Base-by-base conservation (phyloP, 2,113 vertebrate genomes). In the Potamarius usumacintae region DNA sequence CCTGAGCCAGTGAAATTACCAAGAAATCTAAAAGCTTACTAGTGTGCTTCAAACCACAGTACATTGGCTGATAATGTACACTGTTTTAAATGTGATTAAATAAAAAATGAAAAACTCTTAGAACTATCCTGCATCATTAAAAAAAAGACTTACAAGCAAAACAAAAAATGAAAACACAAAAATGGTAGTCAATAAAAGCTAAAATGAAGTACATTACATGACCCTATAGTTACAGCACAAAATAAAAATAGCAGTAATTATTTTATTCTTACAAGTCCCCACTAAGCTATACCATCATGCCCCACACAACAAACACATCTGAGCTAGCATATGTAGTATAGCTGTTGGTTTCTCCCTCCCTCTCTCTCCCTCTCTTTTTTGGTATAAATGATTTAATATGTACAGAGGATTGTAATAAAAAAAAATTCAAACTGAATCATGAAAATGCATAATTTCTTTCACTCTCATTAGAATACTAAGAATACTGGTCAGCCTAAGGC, bases 1-100 rank as follows among this genome's bases (percentile, higher is more conserved):
- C 90, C 90, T 91, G 90, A 91, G 90, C 74, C 85, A 81, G 86
- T 79, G 65, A 87, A 83, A 25, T 88, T 82, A 85, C 83, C 80
- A 80, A 86, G 57, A 91, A 89, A 88, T 77, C 53, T 77, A 55
- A 82, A 67, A 78, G 52, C 74, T 84, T 80, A 82, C 78, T 81
- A 80, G 78, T 87, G 71, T 86, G 85, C 72, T 85, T 82, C 65
- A 87, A 90, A 85, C 89, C 82, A 87, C 86, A 87, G 80, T 83
- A 87, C 82, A 79, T 77, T 78, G 34, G 82, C 84, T 86, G 85
- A 85, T 78, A 90, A 87, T 88, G 82, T 85, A 84, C 85, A 88
- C 58, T 83, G 83, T 76, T 79, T 84, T 67, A 71, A 90, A 85
- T 82, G 72, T 82, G 53, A 52, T 84, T 60, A 55, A 58, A 77